Percentiles rank a stretch among this genome's conserved stretches.
Evolutionary conservation across 23 tunicate genomes (phyloP).

Genomic region (Botrylloides violaceus): DNA sequence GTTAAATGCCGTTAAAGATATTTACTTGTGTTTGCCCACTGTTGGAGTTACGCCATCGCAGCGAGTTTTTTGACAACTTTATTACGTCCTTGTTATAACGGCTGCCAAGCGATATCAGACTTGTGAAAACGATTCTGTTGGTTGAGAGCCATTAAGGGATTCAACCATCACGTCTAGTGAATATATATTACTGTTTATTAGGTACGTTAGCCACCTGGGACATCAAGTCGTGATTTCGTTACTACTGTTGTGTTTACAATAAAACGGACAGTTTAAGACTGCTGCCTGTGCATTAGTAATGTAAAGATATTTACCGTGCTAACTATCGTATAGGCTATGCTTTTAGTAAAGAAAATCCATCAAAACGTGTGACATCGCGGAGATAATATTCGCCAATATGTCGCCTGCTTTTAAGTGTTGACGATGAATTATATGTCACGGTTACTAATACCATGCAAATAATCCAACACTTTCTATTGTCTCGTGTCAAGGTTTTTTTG

Average conservation of each 20-base stretch:
- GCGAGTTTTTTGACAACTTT: constrained; percentile 15
- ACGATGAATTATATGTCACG: too few relatives aligned
- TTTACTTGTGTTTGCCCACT: background rate
- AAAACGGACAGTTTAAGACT: background rate
- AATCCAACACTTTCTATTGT: too few relatives aligned
- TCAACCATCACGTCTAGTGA: background rate
- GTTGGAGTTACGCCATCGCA: background rate
- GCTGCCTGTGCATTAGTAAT: too few relatives aligned
- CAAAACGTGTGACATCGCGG: too few relatives aligned
- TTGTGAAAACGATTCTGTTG: background rate
- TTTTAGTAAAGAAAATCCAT: too few relatives aligned
- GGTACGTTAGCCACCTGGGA: background rate
- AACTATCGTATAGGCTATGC: too few relatives aligned
- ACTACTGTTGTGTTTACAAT: background rate
- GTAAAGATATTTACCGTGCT: too few relatives aligned
- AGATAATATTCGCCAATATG: too few relatives aligned
- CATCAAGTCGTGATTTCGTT: background rate
- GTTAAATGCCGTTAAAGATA: too few relatives aligned
- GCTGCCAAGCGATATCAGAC: background rate
- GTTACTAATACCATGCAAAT: too few relatives aligned
- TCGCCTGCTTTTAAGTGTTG: too few relatives aligned
- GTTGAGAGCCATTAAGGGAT: background rate
- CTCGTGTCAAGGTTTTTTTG: too few relatives aligned
- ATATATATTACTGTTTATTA: background rate
- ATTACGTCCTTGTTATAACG: background rate